Percentiles rank a stretch among this genome's conserved stretches.
These are phyloP conservation scores for Hypomecis atomaria DNA, from an alignment of 2,888 invertebrate species.

Conservation along the genomic window DNA sequence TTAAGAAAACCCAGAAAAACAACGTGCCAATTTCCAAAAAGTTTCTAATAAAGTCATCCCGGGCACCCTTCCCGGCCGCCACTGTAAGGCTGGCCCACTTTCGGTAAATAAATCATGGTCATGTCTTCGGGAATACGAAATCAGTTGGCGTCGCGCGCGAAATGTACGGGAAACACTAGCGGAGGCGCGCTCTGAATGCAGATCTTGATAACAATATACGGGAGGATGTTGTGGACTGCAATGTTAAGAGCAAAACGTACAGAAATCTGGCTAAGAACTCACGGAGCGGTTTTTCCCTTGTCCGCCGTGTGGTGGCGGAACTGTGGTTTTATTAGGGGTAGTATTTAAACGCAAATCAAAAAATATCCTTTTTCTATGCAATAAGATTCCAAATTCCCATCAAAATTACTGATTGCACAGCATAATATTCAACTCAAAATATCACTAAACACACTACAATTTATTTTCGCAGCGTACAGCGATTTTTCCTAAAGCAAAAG, in stretches of 20 bases:
- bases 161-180: constrained; percentile 77
- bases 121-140: constrained; percentile 59
- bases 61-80: neutral
- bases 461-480: too few relatives aligned
- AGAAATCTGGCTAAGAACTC: too few relatives aligned
- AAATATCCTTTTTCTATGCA: too few relatives aligned
- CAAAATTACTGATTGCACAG: too few relatives aligned
- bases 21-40: neutral
- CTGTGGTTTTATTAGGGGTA: too few relatives aligned
- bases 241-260: neutral
- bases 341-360: too few relatives aligned
- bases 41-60: neutral
- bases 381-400: too few relatives aligned
- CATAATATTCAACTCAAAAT: too few relatives aligned
- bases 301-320: too few relatives aligned
- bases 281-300: too few relatives aligned
- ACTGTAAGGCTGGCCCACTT: constrained; percentile 37
- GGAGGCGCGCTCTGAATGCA: constrained; percentile 63
- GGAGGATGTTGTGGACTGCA: neutral
- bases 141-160: constrained; percentile 57
- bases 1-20: neutral
- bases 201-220: constrained; percentile 46
- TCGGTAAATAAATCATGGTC: constrained; percentile 69
- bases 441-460: too few relatives aligned
- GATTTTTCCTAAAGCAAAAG: too few relatives aligned